A percentile compares a stretch with the other conserved stretches of the same genome.
Conservation (phyloP, 2,113 vertebrate genomes). For the Aphelocoma coerulescens region DNA sequence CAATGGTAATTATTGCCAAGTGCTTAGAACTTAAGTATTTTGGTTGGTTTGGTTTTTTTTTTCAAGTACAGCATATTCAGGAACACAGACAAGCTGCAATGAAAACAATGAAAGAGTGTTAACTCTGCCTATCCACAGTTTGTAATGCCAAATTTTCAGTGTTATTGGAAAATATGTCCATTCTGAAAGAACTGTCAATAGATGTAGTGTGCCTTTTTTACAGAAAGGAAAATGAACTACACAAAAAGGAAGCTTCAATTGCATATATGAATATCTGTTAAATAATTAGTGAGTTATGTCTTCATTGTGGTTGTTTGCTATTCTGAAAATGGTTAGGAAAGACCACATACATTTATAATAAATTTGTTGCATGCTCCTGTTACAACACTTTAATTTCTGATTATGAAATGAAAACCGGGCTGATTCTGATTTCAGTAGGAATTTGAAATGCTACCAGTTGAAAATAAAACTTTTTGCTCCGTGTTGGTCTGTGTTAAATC, state of each 20-base stretch:
- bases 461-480: not conserved
- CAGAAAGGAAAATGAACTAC: not conserved
- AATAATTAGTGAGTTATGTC: not conserved
- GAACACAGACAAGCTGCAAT: not conserved
- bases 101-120: not conserved
- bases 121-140: not conserved
- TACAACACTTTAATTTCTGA: not conserved
- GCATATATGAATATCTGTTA: not conserved
- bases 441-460: not conserved
- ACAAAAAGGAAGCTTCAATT: not conserved
- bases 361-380: not conserved
- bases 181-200: not conserved
- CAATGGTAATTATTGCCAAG: not conserved
- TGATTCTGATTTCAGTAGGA: not conserved
- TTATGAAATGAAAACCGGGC: not conserved
- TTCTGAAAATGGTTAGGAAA: not conserved
- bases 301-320: not conserved
- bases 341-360: not conserved
- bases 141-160: not conserved
- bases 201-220: not conserved
- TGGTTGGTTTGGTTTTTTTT: not conserved
- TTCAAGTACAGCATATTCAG: not conserved
- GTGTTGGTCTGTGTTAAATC: not conserved
- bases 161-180: not conserved
- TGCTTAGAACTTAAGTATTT: not conserved